These are phyloP conservation scores for Calycopis cecrops DNA, from an alignment of 1,140 invertebrate species.

Conservation along the genomic window DNA sequence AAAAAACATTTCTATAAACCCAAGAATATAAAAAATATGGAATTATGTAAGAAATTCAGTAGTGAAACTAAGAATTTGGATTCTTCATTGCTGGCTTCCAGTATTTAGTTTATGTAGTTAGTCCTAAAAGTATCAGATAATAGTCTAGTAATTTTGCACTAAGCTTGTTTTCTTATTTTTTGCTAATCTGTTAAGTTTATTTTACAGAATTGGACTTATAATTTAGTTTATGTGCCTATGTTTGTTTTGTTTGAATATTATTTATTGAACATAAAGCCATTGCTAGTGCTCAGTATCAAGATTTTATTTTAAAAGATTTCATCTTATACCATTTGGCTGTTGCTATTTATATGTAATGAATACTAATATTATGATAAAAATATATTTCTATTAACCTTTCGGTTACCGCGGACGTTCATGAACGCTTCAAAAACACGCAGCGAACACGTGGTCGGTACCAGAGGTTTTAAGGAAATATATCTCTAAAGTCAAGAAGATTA, in stretches of 20 bases:
- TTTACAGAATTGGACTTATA: conserved; percentile 9
- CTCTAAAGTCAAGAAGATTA: too few species aligned
- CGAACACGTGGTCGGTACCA: too few species aligned
- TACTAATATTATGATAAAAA: too few species aligned
- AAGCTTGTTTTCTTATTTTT: conserved; percentile 42
- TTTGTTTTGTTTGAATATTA: conserved; percentile 1
- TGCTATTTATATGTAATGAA: too few species aligned
- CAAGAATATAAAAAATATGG: not conserved
- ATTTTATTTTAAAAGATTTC: too few species aligned
- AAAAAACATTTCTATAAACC: conserved; percentile 1
- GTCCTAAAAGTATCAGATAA: not conserved
- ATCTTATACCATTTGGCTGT: too few species aligned
- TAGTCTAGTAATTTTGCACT: conserved; percentile 29
- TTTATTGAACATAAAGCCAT: not conserved
- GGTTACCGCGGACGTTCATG: too few species aligned
- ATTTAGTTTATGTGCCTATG: conserved; percentile 10
- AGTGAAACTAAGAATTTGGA: not conserved
- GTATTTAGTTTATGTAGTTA: conserved; percentile 9
- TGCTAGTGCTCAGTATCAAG: not conserved
- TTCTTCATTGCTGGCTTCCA: not conserved
- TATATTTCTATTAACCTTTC: too few species aligned
- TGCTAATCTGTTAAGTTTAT: conserved; percentile 7
- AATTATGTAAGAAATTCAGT: conserved; percentile 8
- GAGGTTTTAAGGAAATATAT: too few species aligned
- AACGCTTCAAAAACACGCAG: too few species aligned